These are phyloP conservation scores for Rhegmatorhina hoffmannsi DNA, from an alignment of 2,113 vertebrate species.

Conservation along the genomic window DNA sequence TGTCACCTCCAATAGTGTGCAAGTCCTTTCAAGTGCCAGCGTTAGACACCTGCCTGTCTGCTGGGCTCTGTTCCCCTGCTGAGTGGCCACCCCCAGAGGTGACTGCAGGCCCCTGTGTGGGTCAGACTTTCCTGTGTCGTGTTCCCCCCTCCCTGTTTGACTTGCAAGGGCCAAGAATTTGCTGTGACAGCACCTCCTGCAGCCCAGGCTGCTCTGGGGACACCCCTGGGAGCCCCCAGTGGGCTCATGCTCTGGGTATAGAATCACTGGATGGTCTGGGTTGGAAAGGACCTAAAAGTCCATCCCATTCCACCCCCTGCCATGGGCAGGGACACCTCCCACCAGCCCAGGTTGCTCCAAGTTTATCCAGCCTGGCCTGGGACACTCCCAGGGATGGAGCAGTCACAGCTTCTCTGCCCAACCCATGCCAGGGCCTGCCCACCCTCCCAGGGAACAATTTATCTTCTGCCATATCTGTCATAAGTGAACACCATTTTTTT, in stretches of 20 bases:
- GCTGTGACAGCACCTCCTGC: background rate
- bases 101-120: rapidly evolving
- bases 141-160: background rate
- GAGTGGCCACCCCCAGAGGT: background rate
- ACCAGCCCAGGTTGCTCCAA: rapidly evolving
- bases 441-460: background rate
- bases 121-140: background rate
- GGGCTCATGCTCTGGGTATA: rapidly evolving
- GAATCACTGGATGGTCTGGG: background rate
- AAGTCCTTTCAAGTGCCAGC: background rate
- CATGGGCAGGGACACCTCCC: background rate
- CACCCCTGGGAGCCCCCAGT: background rate
- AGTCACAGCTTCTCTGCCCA: background rate
- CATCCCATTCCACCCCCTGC: background rate
- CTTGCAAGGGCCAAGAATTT: background rate
- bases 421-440: background rate
- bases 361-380: background rate
- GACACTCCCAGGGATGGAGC: background rate
- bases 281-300: background rate
- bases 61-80: background rate
- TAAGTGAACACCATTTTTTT: background rate
- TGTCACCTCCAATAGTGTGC: background rate
- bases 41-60: background rate
- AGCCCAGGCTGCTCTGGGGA: rapidly evolving
- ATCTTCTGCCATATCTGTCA: background rate